A percentile compares a stretch with the other conserved stretches of the same genome.
phyloP scores from a whole-genome alignment of 2,888 invertebrate species.

The Ceratothoa steindachneri region DNA sequence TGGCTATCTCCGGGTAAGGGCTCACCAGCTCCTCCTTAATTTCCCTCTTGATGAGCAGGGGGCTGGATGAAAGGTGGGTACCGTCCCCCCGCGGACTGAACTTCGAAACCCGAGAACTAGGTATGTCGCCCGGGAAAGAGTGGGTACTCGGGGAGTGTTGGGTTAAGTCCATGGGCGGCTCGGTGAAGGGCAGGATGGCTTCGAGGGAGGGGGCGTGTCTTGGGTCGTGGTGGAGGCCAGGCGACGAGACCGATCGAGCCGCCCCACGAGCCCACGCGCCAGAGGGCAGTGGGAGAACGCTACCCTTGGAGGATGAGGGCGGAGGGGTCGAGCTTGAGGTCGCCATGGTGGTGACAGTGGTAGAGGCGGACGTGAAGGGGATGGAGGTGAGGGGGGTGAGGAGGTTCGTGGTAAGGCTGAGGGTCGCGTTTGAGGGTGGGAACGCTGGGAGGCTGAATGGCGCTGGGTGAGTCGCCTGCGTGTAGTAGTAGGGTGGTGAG shows the following conservation, averaged over 20 bases:
- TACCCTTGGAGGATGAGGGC: background rate
- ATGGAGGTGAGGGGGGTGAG: conserved; percentile 8
- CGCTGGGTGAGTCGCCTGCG: background rate
- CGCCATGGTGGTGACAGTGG: background rate
- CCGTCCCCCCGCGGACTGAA: background rate
- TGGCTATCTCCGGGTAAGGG: background rate
- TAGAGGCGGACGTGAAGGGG: conserved; percentile 16
- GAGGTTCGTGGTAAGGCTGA: background rate
- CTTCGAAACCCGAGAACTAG: background rate
- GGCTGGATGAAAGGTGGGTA: background rate
- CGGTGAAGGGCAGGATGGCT: background rate
- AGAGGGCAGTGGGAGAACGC: background rate
- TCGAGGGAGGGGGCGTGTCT: background rate
- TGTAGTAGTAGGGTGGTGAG: conserved; percentile 9
- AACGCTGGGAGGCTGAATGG: background rate
- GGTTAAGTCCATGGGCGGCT: background rate
- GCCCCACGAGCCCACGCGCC: background rate
- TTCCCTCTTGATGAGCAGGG: background rate
- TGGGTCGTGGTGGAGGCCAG: background rate
- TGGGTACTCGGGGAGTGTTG: background rate
- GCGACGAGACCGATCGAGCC: background rate
- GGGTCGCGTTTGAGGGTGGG: background rate
- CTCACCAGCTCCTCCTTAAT: background rate
- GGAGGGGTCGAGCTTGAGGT: background rate
- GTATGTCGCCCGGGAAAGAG: background rate